Evolutionary conservation across 2,797 vertebrate genomes (phyloP).

Genomic region (Gouania willdenowi): DNA sequence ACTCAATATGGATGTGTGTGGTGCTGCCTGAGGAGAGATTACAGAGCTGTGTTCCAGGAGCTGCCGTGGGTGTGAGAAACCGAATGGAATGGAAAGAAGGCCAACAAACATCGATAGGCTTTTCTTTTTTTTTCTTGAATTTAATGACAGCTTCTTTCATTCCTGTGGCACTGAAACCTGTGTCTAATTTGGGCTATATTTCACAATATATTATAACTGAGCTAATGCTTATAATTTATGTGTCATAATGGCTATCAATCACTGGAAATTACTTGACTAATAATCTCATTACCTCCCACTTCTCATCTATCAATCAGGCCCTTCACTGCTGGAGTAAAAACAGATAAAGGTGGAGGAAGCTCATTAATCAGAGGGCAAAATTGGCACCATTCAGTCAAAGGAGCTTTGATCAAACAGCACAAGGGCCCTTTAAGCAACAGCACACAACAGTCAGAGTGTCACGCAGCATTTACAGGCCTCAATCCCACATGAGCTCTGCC

Average conservation of each 20-base stretch:
- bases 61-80: constrained; percentile 63
- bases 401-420: constrained; percentile 37
- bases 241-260: constrained; percentile 64
- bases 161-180: constrained; percentile 37
- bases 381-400: constrained; percentile 14
- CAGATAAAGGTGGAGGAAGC: constrained; percentile 48
- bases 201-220: constrained; percentile 44
- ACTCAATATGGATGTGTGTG: constrained; percentile 59
- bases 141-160: constrained; percentile 37
- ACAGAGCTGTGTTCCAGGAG: constrained; percentile 51
- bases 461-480: constrained; percentile 21
- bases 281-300: constrained; percentile 64
- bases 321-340: constrained; percentile 37
- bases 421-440: too few relatives aligned
- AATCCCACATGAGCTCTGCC: constrained; percentile 24
- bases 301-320: constrained; percentile 59
- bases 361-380: constrained; percentile 30
- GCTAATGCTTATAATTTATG: constrained; percentile 59
- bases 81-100: constrained; percentile 44
- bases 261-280: constrained; percentile 62
- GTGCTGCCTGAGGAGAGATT: constrained; percentile 55
- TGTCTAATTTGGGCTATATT: constrained; percentile 43
- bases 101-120: constrained; percentile 49
- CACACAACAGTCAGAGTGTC: too few relatives aligned
- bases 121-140: constrained; percentile 31